These are phyloP conservation scores for Leucophenga varia DNA, from an alignment of 1,140 invertebrate genomes.

Conservation along the genomic window DNA sequence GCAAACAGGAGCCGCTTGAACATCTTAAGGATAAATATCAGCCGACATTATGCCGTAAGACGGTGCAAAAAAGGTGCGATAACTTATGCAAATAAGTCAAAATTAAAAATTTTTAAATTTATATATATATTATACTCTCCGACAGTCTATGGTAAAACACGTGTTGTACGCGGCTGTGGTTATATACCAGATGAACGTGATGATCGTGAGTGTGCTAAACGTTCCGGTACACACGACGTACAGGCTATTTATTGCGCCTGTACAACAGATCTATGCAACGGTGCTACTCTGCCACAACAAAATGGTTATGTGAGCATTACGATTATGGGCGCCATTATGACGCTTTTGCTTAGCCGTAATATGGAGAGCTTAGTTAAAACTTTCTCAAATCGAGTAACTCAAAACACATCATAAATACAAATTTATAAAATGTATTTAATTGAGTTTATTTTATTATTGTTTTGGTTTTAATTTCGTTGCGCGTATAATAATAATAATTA, in stretches of 20 bases:
- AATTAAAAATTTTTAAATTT: slow-evolving; percentile 2
- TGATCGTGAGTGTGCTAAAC: slow-evolving; percentile 64
- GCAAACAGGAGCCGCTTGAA: slow-evolving; percentile 68
- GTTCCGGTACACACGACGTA: slow-evolving; percentile 74
- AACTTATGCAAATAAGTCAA: too few relatives aligned
- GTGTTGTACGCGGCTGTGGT: slow-evolving; percentile 74
- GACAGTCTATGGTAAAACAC: slow-evolving; percentile 72
- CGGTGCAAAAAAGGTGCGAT: slow-evolving; percentile 72
- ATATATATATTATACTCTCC: slow-evolving; percentile 14
- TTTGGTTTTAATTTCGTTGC: too few relatives aligned
- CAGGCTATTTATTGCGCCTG: slow-evolving; percentile 74
- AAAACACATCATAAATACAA: too few relatives aligned
- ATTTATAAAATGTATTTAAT: too few relatives aligned
- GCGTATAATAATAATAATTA: too few relatives aligned
- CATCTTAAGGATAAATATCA: slow-evolving; percentile 65
- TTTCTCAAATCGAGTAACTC: too few relatives aligned
- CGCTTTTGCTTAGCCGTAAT: too few relatives aligned
- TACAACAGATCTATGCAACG: slow-evolving; percentile 72
- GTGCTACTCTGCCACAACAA: slow-evolving; percentile 47
- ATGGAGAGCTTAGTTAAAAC: too few relatives aligned
- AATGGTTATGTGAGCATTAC: too few relatives aligned
- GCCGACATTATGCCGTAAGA: slow-evolving; percentile 77
- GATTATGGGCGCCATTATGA: too few relatives aligned
- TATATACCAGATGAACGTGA: slow-evolving; percentile 65
- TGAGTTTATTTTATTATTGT: too few relatives aligned